Evolutionary conservation across 1,140 invertebrate species (phyloP).

Genomic region (Megalonaias nervosa): DNA sequence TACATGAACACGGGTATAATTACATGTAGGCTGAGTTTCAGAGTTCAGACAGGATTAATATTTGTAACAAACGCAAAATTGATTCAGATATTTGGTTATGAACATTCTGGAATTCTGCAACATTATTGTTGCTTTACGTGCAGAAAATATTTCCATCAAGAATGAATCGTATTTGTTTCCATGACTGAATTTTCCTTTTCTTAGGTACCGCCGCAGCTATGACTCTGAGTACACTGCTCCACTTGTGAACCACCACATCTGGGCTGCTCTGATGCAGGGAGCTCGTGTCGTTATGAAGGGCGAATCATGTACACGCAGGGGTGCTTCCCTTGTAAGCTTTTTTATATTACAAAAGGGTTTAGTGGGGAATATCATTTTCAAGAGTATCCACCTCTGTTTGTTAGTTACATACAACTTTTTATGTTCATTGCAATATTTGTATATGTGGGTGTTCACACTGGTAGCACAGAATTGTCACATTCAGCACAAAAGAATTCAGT

Average conservation of each 20-base stretch:
- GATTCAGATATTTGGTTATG: too few species aligned
- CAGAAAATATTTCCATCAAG: too few species aligned
- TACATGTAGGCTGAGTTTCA: too few species aligned
- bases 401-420: too few species aligned
- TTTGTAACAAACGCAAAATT: too few species aligned
- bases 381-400: background rate
- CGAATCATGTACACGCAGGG: slow-evolving; percentile 65
- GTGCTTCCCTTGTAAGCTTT: slow-evolving; percentile 61
- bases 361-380: background rate
- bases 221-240: slow-evolving; percentile 71
- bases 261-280: slow-evolving; percentile 68
- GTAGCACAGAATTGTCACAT: background rate
- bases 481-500: background rate
- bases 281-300: slow-evolving; percentile 64
- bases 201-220: slow-evolving; percentile 70
- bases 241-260: slow-evolving; percentile 70
- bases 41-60: too few species aligned
- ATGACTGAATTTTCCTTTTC: slow-evolving; percentile 8
- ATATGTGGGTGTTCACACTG: too few species aligned
- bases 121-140: too few species aligned
- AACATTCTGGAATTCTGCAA: too few species aligned
- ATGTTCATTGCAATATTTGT: too few species aligned
- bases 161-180: too few species aligned
- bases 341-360: background rate
- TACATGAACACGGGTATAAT: too few species aligned